These are phyloP conservation scores for Cephalopholis sonnerati DNA, from an alignment of 2,113 vertebrate genomes.

Conservation along the genomic window DNA sequence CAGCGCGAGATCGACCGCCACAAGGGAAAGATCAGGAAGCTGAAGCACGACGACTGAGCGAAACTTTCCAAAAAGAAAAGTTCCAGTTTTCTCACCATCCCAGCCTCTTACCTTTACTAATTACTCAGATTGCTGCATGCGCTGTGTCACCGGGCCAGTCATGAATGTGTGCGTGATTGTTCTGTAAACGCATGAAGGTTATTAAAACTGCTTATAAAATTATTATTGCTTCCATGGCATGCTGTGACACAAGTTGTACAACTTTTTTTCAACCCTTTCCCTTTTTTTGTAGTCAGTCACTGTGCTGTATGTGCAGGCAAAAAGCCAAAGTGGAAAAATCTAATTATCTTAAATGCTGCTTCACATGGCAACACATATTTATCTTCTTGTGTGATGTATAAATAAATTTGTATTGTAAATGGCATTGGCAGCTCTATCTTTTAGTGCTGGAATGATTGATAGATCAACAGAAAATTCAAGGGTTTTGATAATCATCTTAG, in stretches of 20 bases:
- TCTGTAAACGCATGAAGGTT: constrained; percentile 59
- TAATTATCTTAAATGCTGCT: not conserved
- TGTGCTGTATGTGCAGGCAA: constrained; percentile 4
- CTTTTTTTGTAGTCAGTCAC: not conserved
- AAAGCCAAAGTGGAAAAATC: not conserved
- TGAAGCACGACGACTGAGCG: constrained; percentile 84
- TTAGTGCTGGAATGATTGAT: not conserved
- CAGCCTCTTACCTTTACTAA: constrained; percentile 5
- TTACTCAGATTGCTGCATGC: constrained; percentile 29
- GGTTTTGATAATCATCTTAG: not conserved
- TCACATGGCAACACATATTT: not conserved
- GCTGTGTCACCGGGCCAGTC: constrained; percentile 6
- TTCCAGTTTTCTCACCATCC: not conserved
- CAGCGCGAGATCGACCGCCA: constrained; percentile 93
- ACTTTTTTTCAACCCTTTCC: not conserved
- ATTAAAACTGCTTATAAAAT: constrained; percentile 64
- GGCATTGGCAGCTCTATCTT: not conserved
- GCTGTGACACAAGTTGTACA: constrained; percentile 37
- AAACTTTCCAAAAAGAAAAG: not conserved
- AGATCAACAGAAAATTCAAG: not conserved
- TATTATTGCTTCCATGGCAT: constrained; percentile 37
- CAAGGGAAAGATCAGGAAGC: constrained; percentile 89
- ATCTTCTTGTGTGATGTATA: constrained; percentile 23
- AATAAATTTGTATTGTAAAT: constrained; percentile 33
- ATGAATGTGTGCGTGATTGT: constrained; percentile 47